Base-by-base conservation (phyloP, 2,888 invertebrate genomes). In the Plemyria rubiginata region DNA sequence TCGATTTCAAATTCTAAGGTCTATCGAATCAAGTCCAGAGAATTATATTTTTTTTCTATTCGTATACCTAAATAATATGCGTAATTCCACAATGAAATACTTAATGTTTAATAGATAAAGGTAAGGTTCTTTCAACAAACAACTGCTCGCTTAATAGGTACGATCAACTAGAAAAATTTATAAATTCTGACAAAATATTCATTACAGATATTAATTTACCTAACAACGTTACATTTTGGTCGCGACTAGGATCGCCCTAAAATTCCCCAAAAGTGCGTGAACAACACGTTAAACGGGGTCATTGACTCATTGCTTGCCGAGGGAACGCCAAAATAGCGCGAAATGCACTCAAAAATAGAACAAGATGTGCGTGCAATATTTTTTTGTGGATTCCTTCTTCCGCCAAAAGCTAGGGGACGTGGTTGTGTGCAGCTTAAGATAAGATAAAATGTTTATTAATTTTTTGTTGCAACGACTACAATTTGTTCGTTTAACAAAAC, bases 321-420 rank as follows among this genome's bases (percentile, higher is more conserved):
- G 92, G 92, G 92, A 92, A 92, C 92, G 92, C 90, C 90, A 92
- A 92, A 92, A 92, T 92, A 92, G 91, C 92, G 92, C 92, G 84
- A 92, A 92, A 92, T 92, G 90, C 90, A 92, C 86, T 89, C 86
- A 90, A 90, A 92, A 92, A 92, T 92, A 92, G 92, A 92, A 74
- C 87, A 88, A 85, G 85, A 84, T 87, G 85, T 85, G 86, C 88
- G 88, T 91, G 92, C 92, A 91, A 91, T 91, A 92, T 92, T 92
- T 92, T 92, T 92, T 88, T 92, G 78, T 72, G 68, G 38, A 73
- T 76, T 74, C 70, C 80, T 83, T 87, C 81, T 84, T 86, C 88
- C 87, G 86, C 80, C 74, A 79, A 55, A 81, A 76, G 72, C 72
- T 69, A 60, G 76, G 79, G 79, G 76, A 74, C 57, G 46, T 56